A percentile compares a stretch with the other conserved stretches of the same genome.
Evolutionary conservation across 2,797 vertebrate genomes (phyloP).

Genomic region (Bovichtus variegatus): DNA sequence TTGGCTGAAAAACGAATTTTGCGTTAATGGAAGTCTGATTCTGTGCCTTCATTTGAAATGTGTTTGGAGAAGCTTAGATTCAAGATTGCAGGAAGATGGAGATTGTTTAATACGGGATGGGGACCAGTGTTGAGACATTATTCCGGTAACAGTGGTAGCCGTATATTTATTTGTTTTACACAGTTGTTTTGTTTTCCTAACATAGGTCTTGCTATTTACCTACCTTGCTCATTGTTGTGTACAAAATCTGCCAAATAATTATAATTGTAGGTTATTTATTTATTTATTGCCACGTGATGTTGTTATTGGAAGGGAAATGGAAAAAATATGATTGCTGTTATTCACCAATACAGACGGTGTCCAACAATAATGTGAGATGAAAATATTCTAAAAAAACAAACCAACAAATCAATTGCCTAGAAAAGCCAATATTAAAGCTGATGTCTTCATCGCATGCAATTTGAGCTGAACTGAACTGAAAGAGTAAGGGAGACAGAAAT

Average conservation of each 20-base stretch:
- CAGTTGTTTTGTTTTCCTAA: not conserved
- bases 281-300: no score
- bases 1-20: not conserved
- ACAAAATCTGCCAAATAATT: no score
- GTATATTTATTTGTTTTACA: not conserved
- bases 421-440: not conserved
- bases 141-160: not conserved
- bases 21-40: not conserved
- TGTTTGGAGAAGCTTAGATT: not conserved
- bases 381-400: no score
- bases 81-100: not conserved
- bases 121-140: not conserved
- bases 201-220: not conserved
- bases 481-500: no score
- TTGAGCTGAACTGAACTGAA: no score
- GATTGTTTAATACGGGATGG: no score
- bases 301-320: not conserved
- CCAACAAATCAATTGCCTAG: not conserved
- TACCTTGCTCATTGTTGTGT: not conserved
- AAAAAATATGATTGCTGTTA: not conserved
- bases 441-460: no score
- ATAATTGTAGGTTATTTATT: no score
- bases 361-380: rapidly evolving
- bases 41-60: not conserved
- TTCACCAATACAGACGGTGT: not conserved